Evolutionary conservation across 2,888 invertebrate species (phyloP).

Genomic region (Nebria salina): DNA sequence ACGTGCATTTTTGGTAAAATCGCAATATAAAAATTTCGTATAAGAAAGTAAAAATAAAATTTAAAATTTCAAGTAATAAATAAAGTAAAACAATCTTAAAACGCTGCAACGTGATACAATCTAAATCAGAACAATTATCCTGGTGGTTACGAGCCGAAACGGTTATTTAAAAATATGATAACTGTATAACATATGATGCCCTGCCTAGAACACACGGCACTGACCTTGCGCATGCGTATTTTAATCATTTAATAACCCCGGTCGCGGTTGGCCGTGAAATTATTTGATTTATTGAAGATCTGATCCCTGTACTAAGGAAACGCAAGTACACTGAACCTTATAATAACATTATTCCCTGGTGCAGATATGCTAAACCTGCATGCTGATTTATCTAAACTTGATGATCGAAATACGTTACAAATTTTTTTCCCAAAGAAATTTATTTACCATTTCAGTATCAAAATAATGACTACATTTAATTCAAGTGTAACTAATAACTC

Average conservation of each 20-base stretch:
- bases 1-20: too few relatives aligned
- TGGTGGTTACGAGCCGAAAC: not conserved
- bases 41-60: not conserved
- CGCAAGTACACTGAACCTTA: not conserved
- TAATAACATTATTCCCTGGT: not conserved
- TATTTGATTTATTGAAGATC: constrained; percentile 20
- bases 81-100: not conserved
- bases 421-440: too few relatives aligned
- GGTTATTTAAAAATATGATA: not conserved
- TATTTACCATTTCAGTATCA: too few relatives aligned
- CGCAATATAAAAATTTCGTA: not conserved
- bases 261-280: constrained; percentile 15
- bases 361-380: not conserved
- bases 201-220: not conserved
- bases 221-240: constrained; percentile 5
- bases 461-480: too few relatives aligned
- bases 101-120: not conserved
- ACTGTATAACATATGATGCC: not conserved
- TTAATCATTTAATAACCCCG: constrained; percentile 15
- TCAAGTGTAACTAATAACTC: too few relatives aligned
- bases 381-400: not conserved
- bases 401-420: not conserved
- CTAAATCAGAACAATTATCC: not conserved
- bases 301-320: constrained; percentile 4
- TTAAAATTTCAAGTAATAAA: not conserved